Conservation (phyloP, 2,888 invertebrate genomes). For the Parochlus steinenii region DNA sequence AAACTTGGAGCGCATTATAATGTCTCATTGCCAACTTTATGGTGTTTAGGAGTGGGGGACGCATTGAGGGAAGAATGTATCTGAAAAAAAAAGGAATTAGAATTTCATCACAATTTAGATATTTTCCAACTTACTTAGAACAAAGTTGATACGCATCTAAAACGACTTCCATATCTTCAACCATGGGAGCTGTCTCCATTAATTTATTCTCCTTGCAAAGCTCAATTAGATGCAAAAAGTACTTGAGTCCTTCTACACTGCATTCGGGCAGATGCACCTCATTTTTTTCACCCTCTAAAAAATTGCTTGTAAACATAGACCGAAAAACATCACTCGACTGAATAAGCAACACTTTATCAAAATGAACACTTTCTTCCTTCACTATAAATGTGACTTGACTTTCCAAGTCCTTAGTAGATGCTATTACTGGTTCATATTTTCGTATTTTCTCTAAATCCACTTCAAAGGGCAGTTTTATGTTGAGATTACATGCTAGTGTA, state of each 20-base stretch:
- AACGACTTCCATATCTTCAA: slow-evolving; percentile 20
- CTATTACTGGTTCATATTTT: slow-evolving; percentile 2
- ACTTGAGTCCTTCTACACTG: slow-evolving; percentile 24
- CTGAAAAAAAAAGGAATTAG: too few species aligned
- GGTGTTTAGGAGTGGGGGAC: slow-evolving; percentile 21
- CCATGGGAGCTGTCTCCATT: slow-evolving; percentile 19
- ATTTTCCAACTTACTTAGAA: too few species aligned
- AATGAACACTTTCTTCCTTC: slow-evolving; percentile 16
- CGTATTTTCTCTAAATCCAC: not conserved
- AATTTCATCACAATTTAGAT: too few species aligned
- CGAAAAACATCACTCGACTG: slow-evolving; percentile 29
- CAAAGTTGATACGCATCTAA: slow-evolving; percentile 29
- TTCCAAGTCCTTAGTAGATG: not conserved
- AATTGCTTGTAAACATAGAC: slow-evolving; percentile 28
- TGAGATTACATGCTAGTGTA: slow-evolving; percentile 20
- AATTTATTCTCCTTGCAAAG: slow-evolving; percentile 17
- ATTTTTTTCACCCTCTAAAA: slow-evolving; percentile 27
- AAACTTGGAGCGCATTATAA: slow-evolving; percentile 23
- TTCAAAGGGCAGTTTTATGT: slow-evolving; percentile 4
- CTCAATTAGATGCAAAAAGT: slow-evolving; percentile 26
- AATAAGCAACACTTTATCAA: slow-evolving; percentile 25
- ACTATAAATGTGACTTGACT: slow-evolving; percentile 5
- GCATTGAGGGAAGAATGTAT: slow-evolving; percentile 27
- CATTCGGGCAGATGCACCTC: slow-evolving; percentile 26
- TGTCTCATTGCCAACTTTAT: slow-evolving; percentile 22